Conservation (phyloP, 2,888 invertebrate genomes). For the Opisthograptis luteolata region DNA sequence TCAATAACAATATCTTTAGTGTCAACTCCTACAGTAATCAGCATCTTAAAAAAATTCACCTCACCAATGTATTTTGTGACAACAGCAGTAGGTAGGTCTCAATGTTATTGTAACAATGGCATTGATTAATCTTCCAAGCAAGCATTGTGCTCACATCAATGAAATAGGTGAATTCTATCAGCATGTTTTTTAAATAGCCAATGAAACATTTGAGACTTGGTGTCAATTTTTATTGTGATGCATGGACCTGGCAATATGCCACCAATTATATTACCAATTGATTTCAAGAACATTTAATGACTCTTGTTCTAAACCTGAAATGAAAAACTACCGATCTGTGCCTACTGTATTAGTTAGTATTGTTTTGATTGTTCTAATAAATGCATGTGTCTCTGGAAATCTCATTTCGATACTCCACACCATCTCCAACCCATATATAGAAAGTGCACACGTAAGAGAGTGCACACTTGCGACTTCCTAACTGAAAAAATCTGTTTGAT, state of each 20-base stretch:
- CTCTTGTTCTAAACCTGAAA: too few relatives aligned
- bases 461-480: too few relatives aligned
- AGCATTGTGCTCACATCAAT: conserved; percentile 34
- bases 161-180: neutral
- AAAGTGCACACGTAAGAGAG: too few relatives aligned
- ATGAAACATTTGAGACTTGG: conserved; percentile 22
- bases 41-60: conserved; percentile 4
- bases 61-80: neutral
- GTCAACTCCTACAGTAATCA: neutral
- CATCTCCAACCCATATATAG: too few relatives aligned
- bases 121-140: conserved; percentile 37
- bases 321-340: too few relatives aligned
- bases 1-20: neutral
- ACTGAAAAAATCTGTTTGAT: too few relatives aligned
- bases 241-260: conserved; percentile 25
- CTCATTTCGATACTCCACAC: too few relatives aligned
- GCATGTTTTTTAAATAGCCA: conserved; percentile 20
- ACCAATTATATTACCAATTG: conserved; percentile 12
- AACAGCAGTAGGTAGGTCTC: conserved; percentile 15
- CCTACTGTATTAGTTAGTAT: too few relatives aligned
- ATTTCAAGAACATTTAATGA: too few relatives aligned
- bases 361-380: too few relatives aligned
- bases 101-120: conserved; percentile 41
- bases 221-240: conserved; percentile 29
- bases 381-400: too few relatives aligned